Percentiles rank a stretch among this genome's conserved stretches.
Conservation (phyloP, 2,797 vertebrate genomes). For the Peromyscus attwateri region DNA sequence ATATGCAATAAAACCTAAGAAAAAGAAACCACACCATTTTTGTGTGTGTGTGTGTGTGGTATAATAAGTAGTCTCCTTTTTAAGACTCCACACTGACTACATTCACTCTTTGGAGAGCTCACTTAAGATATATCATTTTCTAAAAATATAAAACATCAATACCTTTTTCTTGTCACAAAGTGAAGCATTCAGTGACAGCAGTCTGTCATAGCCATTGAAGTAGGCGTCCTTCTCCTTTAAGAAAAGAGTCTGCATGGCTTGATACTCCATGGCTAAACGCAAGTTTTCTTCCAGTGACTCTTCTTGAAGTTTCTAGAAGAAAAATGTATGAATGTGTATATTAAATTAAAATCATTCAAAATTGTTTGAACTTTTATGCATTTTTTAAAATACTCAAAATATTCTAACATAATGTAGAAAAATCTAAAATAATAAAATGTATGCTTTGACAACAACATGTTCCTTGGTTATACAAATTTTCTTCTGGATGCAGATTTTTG, state of each 20-base stretch:
- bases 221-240: conserved; percentile 87
- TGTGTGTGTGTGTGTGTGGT: not conserved
- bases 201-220: conserved; percentile 82
- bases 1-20: not conserved
- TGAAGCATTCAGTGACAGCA: conserved; percentile 82
- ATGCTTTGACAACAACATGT: not conserved
- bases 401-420: not conserved
- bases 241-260: conserved; percentile 84
- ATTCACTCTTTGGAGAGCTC: not conserved
- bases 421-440: conserved; percentile 6
- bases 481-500: not conserved
- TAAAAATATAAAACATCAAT: conserved; percentile 63
- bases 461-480: not conserved
- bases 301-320: conserved; percentile 86
- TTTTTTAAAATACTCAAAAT: conserved; percentile 20
- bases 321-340: not conserved
- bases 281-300: conserved; percentile 88
- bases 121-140: conserved; percentile 12
- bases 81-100: not conserved
- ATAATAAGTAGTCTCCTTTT: not conserved
- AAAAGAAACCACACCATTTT: not conserved
- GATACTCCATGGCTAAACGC: conserved; percentile 89
- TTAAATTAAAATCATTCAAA: conserved; percentile 41
- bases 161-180: conserved; percentile 90
- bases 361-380: not conserved